These are phyloP conservation scores for Bombus vancouverensis DNA, from an alignment of 1,140 invertebrate genomes.

Conservation along the genomic window DNA sequence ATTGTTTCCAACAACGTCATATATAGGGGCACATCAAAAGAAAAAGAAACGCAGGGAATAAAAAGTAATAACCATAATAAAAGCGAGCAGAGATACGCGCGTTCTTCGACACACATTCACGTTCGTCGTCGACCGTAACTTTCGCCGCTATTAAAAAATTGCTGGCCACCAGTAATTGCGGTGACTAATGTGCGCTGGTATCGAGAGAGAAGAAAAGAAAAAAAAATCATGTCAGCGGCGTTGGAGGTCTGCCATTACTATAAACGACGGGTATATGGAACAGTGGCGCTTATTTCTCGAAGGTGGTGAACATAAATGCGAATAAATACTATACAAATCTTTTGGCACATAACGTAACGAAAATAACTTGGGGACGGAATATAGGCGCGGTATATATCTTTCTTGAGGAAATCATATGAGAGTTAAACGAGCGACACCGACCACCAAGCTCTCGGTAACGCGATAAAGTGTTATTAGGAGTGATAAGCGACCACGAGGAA, in stretches of 20 bases:
- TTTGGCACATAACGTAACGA: conserved; percentile 49
- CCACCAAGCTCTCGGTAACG: conserved; percentile 36
- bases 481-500: conserved; percentile 60
- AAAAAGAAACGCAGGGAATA: neutral
- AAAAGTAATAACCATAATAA: conserved; percentile 47
- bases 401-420: conserved; percentile 9
- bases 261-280: conserved; percentile 29
- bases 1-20: neutral
- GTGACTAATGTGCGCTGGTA: conserved; percentile 27
- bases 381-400: conserved; percentile 45
- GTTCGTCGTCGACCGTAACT: conserved; percentile 4
- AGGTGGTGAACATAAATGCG: conserved; percentile 28
- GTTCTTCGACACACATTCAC: neutral
- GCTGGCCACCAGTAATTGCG: conserved; percentile 32
- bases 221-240: conserved; percentile 17
- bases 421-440: neutral
- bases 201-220: neutral
- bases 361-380: conserved; percentile 66
- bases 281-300: conserved; percentile 1
- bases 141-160: conserved; percentile 54
- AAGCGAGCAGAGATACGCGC: neutral
- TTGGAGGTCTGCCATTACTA: conserved; percentile 39
- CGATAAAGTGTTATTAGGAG: conserved; percentile 70
- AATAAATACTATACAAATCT: conserved; percentile 67
- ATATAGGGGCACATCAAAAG: neutral